Percentiles rank a stretch among this genome's conserved stretches.
These are phyloP conservation scores for Gnathonemus echidnorhynchus DNA, from an alignment of 2,113 vertebrate species.

Conservation along the genomic window DNA sequence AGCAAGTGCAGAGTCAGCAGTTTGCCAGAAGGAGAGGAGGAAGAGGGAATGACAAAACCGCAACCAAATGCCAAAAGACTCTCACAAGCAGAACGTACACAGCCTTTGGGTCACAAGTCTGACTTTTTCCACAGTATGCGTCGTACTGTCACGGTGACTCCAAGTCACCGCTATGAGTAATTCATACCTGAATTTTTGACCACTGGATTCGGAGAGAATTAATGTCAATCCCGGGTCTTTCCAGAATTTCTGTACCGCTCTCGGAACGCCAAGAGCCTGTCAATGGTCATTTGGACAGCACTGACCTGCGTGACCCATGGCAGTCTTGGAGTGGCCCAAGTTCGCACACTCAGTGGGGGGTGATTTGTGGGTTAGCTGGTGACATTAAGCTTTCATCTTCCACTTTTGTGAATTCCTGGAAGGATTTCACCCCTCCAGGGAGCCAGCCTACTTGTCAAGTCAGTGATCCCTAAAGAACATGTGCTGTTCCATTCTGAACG, in stretches of 20 bases:
- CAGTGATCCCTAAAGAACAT: constrained; percentile 50
- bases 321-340: constrained; percentile 29
- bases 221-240: not conserved
- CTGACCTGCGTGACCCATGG: constrained; percentile 2
- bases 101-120: not conserved
- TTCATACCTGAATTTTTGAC: not conserved
- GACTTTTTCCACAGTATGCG: not conserved
- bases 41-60: not conserved
- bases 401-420: constrained; percentile 43
- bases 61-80: not conserved
- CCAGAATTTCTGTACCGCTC: not conserved
- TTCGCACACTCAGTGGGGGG: constrained; percentile 19
- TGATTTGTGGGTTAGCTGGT: constrained; percentile 37
- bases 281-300: not conserved
- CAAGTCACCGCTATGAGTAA: not conserved
- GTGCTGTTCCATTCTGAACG: constrained; percentile 18
- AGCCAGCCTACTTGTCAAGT: constrained; percentile 32
- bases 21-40: not conserved
- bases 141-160: not conserved
- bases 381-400: constrained; percentile 43
- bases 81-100: not conserved
- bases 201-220: not conserved
- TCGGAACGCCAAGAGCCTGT: not conserved
- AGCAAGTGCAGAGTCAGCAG: not conserved
- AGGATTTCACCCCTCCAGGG: constrained; percentile 34